phyloP scores from a whole-genome alignment of 2,797 vertebrate genomes.

The Heterohyrax brucei region DNA sequence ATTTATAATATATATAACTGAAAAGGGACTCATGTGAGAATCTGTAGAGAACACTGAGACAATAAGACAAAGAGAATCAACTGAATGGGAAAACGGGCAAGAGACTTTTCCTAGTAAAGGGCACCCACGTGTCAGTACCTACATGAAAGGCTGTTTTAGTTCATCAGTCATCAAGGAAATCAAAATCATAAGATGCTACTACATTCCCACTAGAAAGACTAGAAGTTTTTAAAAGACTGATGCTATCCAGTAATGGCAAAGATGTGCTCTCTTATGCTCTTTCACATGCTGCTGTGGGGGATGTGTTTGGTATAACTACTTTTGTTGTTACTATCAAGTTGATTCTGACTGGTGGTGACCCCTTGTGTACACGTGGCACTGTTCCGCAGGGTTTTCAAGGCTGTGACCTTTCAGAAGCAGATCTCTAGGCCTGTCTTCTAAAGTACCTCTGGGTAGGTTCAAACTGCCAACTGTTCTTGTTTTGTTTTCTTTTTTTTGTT shows the following conservation, averaged over 20 bases:
- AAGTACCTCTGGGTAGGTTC: not conserved
- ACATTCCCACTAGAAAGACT: not conserved
- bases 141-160: not conserved
- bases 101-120: not conserved
- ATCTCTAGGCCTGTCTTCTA: not conserved
- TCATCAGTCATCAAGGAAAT: not conserved
- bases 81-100: not conserved
- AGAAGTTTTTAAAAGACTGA: not conserved
- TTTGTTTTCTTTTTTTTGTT: not conserved
- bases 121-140: not conserved
- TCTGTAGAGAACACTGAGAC: not conserved
- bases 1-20: not conserved
- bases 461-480: not conserved
- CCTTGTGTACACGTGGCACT: not conserved
- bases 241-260: not conserved
- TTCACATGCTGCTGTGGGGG: not conserved
- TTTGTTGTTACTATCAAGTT: not conserved
- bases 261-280: not conserved
- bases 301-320: not conserved
- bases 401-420: not conserved
- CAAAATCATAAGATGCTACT: not conserved
- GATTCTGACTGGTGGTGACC: not conserved
- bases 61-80: conserved; percentile 12
- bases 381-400: not conserved
- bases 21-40: not conserved